Base-by-base conservation (phyloP, 2,888 invertebrate genomes). In the Plebejus melissa region DNA sequence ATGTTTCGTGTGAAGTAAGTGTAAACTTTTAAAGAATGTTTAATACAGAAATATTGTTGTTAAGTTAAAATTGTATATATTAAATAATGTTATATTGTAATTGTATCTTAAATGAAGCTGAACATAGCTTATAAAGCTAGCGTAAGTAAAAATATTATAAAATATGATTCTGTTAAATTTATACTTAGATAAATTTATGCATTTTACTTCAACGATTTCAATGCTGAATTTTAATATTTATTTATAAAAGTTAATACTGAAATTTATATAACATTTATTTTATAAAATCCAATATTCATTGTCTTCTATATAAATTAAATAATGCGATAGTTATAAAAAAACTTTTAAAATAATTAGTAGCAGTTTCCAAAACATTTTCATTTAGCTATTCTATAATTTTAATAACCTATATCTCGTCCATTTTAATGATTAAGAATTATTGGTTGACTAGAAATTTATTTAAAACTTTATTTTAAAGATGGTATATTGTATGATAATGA, bases 111-210 rank as follows among this genome's bases (percentile, higher is more conserved):
- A 13, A 60, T 11, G 4, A 65, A 32, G 32, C 65, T 65, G 65
- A 65, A 65, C 4, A 65, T 65, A 65, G 32, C 65, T 32, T 65
- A 13, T 4, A 65, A 65, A 65, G 32, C 65, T 65, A 65, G 32
- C 32, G 5, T 65, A 65, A 65, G 32, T 65, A 13, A 65, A 28
- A 4, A 28, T 28, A 65, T 13, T 16, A 65, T 28, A 28, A 60
- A 22, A 22, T 22, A 28, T 1, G 5, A 32, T 65, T 65, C 4
- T 36, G 65, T 65, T 36, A 16, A 65, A 16, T 32, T 65, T 36
- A 32, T 11, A 11, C 32, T 13, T 38, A 38, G 6, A 7, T 41
- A 41, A 41, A 41, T 46, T 16, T 54, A 54, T 16, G 54, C 16
- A 54, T 16, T 54, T 4, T 16, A 54, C 16, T 54, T 16, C 16